Base-by-base conservation (phyloP, 2,797 vertebrate species). In the Etheostoma nigrum region DNA sequence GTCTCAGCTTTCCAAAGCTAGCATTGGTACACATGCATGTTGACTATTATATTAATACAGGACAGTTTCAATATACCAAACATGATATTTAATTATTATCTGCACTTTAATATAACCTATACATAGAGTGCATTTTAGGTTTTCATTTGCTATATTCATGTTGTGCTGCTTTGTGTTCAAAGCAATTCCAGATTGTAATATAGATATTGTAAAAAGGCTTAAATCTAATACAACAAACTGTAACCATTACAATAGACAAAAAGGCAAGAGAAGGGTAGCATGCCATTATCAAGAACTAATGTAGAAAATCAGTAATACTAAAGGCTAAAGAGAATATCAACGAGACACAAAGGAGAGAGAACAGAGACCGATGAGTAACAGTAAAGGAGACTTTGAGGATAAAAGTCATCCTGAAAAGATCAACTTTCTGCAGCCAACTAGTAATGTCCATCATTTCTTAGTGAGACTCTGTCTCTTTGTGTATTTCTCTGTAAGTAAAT, bases 381-480 rank as follows among this genome's bases (percentile, higher is more conserved):
- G 23, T 61, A 57, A 72, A 83, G 19, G 67, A 79, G 62, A 76
- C 45, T 25, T 1, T 4, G 12, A 49, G 44, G 49, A 67, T 23
- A 30, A 72, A 67, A 54, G 42, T 68, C 69, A 68, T 45, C 19
- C 48, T 47, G 19, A 66, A 73, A 57, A 75, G 4, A 82, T 67
- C 7, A 13, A 59, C 42, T 66, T 51, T 60, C 42, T 54, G n/a
- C n/a, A 33, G n/a, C 11, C 30, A 4, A 66, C 21, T 16, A n/a
- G 7, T 60, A 4, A 48, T 19, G 30, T 23, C 54, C 59, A 27
- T 67, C 63, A 52, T 23, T 23, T 74, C 21, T 64, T 21, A 51
- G 58, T 53, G 33, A 0, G 14, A 58, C 21, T 75, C 13, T 58
- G 30, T 48, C 12, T 71, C 5, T 61, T 15, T 73, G 8, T 49